Conservation (phyloP, 2,888 invertebrate genomes). For the Mesochorus sp. region DNA sequence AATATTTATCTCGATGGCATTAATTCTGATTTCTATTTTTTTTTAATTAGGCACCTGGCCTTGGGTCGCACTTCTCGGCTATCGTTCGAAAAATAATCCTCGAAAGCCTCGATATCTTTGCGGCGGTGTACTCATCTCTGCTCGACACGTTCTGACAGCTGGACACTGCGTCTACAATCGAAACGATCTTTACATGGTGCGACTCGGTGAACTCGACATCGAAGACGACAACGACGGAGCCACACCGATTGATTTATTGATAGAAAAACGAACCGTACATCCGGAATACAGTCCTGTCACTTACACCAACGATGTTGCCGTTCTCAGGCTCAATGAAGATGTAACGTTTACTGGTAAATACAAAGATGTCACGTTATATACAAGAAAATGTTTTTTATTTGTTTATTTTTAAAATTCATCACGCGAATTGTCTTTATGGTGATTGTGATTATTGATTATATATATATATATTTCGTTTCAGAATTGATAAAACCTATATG, state of each 20-base stretch:
- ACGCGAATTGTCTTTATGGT: neutral
- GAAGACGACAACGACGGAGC: constrained; percentile 87
- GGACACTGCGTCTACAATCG: constrained; percentile 88
- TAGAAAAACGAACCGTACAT: constrained; percentile 86
- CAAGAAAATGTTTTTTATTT: neutral
- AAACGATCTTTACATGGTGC: constrained; percentile 86
- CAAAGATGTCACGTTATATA: neutral
- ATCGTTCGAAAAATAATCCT: constrained; percentile 82
- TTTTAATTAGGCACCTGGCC: constrained; percentile 88
- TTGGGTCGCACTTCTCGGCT: constrained; percentile 91
- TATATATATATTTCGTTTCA: constrained; percentile 79
- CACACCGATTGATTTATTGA: constrained; percentile 85
- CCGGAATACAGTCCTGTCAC: constrained; percentile 86
- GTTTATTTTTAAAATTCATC: neutral
- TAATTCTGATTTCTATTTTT: constrained; percentile 45
- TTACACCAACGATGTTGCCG: constrained; percentile 90
- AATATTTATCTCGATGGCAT: too few relatives aligned
- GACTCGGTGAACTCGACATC: constrained; percentile 91
- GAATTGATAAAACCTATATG: constrained; percentile 89
- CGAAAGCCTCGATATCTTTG: constrained; percentile 83
- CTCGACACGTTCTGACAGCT: constrained; percentile 90
- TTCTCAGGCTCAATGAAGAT: constrained; percentile 86
- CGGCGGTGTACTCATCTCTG: constrained; percentile 88
- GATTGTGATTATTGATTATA: neutral
- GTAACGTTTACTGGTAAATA: constrained; percentile 84